Conservation (phyloP, 2,888 invertebrate genomes). For the Noctua janthe region DNA sequence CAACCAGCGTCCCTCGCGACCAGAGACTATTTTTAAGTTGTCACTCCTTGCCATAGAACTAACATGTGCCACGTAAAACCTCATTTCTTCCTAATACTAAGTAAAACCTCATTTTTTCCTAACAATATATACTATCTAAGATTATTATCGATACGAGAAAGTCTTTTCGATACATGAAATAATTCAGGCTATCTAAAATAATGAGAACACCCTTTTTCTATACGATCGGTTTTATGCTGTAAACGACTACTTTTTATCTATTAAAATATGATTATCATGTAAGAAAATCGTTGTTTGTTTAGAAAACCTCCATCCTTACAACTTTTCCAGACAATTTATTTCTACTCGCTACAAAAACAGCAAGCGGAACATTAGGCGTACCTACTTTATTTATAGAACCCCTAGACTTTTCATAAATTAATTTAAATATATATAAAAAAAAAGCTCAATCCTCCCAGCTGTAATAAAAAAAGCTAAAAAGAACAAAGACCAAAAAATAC, state of each 20-base stretch:
- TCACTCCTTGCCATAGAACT: no score
- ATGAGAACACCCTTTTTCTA: neutral
- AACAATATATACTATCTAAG: neutral
- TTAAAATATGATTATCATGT: neutral
- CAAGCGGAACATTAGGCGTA: neutral
- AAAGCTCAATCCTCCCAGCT: constrained; percentile 22
- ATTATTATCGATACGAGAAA: constrained; percentile 3
- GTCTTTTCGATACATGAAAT: constrained; percentile 12
- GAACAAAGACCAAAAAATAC: constrained; percentile 28
- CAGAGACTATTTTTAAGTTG: no score
- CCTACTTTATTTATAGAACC: neutral
- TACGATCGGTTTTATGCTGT: neutral
- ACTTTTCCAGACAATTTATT: neutral
- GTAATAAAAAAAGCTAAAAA: constrained; percentile 37
- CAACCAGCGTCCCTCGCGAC: no score
- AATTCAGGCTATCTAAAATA: constrained; percentile 19
- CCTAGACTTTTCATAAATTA: neutral
- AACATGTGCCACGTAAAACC: no score
- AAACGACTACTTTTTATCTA: neutral
- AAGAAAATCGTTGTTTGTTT: neutral
- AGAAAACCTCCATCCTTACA: neutral
- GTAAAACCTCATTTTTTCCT: no score
- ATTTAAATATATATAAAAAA: neutral
- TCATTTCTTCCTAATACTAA: no score
- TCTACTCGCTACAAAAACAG: neutral